Evolutionary conservation across 2,888 invertebrate genomes (phyloP).

Genomic region (Metopia argyrocephala): DNA sequence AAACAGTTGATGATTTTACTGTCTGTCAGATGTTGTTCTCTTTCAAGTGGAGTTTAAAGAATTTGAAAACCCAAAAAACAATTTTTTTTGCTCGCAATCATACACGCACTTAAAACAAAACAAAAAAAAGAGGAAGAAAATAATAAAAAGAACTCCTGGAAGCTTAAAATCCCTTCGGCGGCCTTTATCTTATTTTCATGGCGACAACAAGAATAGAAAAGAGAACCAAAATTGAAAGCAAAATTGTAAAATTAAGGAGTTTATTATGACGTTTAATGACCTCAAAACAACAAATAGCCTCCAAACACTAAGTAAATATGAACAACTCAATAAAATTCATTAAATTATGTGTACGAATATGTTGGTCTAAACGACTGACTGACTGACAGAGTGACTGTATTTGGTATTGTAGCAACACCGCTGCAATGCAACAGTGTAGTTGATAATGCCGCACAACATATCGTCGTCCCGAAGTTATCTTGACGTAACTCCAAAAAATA

Average conservation of each 20-base stretch:
- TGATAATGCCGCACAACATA: too few species aligned
- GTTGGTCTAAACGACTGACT: slow-evolving; percentile 40
- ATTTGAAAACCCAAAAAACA: slow-evolving; percentile 16
- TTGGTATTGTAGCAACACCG: too few species aligned
- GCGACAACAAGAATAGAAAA: too few species aligned
- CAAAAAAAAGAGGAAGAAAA: not conserved
- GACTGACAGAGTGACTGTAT: slow-evolving; percentile 15
- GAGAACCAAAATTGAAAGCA: slow-evolving; percentile 27
- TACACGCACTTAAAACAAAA: slow-evolving; percentile 1
- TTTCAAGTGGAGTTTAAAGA: slow-evolving; percentile 30
- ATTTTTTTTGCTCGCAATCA: slow-evolving; percentile 4
- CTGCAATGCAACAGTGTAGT: too few species aligned
- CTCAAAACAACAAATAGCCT: slow-evolving; percentile 60
- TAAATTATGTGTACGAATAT: slow-evolving; percentile 41
- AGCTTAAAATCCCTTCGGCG: slow-evolving; percentile 15
- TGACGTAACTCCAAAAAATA: too few species aligned
- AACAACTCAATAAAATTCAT: slow-evolving; percentile 62
- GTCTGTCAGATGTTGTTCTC: slow-evolving; percentile 48
- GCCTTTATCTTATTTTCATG: slow-evolving; percentile 14
- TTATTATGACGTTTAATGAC: slow-evolving; percentile 62
- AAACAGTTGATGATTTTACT: slow-evolving; percentile 18
- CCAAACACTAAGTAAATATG: slow-evolving; percentile 61
- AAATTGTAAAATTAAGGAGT: slow-evolving; percentile 64
- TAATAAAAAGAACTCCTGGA: too few species aligned
- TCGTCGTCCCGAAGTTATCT: too few species aligned